Conservation (phyloP, 1,140 invertebrate species). For the Episyrphus balteatus region DNA sequence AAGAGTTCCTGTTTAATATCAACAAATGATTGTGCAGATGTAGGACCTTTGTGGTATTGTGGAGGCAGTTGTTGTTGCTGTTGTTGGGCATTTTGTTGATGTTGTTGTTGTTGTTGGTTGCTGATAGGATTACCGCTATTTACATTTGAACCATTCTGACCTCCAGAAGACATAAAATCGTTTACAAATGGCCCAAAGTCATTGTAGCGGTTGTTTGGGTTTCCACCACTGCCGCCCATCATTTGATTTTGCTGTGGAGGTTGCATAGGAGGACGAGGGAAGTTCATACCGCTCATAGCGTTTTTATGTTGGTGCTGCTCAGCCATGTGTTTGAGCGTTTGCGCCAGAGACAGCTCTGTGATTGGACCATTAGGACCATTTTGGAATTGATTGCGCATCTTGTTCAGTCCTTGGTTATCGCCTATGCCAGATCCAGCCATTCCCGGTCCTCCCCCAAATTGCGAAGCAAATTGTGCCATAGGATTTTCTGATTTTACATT, state of each 20-base stretch:
- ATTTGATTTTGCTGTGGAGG: conserved; percentile 20
- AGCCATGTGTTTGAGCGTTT: conserved; percentile 91
- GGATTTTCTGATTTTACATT: conserved; percentile 31
- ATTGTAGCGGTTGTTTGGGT: conserved; percentile 21
- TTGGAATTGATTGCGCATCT: conserved; percentile 28
- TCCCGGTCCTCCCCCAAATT: conserved; percentile 15
- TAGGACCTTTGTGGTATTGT: conserved; percentile 31
- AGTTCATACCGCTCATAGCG: conserved; percentile 44
- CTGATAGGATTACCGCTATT: conserved; percentile 15
- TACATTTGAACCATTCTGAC: conserved; percentile 12
- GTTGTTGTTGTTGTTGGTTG: conserved; percentile 10
- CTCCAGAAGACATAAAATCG: conserved; percentile 2
- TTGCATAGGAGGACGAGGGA: conserved; percentile 30
- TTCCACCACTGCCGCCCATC: conserved; percentile 14
- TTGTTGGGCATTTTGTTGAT: conserved; percentile 17
- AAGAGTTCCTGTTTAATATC: conserved; percentile 36
- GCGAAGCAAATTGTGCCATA: conserved; percentile 11
- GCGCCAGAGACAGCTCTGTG: conserved; percentile 71
- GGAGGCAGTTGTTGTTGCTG: conserved; percentile 32
- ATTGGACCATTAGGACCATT: conserved; percentile 31
- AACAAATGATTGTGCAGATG: conserved; percentile 17
- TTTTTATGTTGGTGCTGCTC: conserved; percentile 88
- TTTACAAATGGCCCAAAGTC: conserved; percentile 24
- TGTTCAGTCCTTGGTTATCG: conserved; percentile 17
- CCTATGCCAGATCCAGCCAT: conserved; percentile 16